Evolutionary conservation across 2,888 invertebrate genomes (phyloP), one percentile per base, ranked within the genome.

Genomic region (Cryptophagus acutangulus): DNA sequence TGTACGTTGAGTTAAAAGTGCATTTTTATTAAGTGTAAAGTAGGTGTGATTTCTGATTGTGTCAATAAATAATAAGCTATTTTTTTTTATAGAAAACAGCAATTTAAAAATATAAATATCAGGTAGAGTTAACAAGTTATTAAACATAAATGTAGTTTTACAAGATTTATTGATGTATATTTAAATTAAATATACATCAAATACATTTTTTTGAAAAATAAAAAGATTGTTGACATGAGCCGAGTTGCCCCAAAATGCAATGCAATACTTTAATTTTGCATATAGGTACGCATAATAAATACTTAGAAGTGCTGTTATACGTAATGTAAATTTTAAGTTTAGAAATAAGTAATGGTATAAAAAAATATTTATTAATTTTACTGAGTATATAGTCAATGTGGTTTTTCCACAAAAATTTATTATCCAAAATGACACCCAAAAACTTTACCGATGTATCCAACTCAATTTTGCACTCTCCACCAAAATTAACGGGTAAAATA

Each of bases 61-160:
- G 20, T 20, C 9, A 20, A 9, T 9, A 20, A 20, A 20, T 20
- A 20, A 9, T 6, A 9, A 20, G 9, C 20, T 20, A 20, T 20
- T 20, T n/a, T 28, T 28, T 12, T 28, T 28, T 5, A 6, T 6
- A 28, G 12, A 28, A 5, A 28, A 5, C 4, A 4, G 4, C 8
- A 5, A 4, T 28, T 28, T 13, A 28, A 6, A 28, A 28, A 28
- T 28, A 12, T 28, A 28, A 28, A 28, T 28, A 28, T 28, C 28
- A 28, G 28, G 8, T 13, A 6, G 28, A n/a, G n/a, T 28, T 12
- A 28, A n/a, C 12, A 28, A 28, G 28, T 5, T 5, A 28, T 12
- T 10, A 6, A 4, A 4, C 4, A 6, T 5, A 12, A 28, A 28
- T 6, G 5, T 5, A 10, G 28, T 6, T 28, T 12, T 28, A 28